Evolutionary conservation across 2,113 vertebrate genomes (phyloP).

Genomic region (Sinosuthora webbiana): DNA sequence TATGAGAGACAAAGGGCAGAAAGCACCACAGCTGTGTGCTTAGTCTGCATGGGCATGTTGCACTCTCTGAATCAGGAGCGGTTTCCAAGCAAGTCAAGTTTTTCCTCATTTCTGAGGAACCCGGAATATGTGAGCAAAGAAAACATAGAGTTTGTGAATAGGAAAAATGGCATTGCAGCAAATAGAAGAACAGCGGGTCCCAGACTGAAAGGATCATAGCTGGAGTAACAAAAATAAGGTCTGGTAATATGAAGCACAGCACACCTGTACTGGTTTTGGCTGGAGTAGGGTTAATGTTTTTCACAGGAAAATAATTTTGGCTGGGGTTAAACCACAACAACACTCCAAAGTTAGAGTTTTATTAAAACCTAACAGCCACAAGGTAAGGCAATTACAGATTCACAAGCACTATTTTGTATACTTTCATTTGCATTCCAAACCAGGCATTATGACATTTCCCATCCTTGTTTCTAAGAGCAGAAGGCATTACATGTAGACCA

Average conservation of each 20-base stretch:
- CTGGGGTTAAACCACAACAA: neutral
- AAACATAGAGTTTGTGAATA: neutral
- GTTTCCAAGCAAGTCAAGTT: neutral
- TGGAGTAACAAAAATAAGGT: neutral
- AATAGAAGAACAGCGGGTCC: neutral
- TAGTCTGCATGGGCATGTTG: neutral
- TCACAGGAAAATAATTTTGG: neutral
- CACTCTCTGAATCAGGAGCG: neutral
- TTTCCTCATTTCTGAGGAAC: neutral
- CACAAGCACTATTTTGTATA: neutral
- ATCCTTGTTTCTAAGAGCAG: neutral
- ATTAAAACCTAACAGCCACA: neutral
- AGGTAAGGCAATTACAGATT: neutral
- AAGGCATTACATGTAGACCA: neutral
- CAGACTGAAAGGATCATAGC: neutral
- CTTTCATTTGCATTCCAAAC: neutral
- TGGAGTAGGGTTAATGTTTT: neutral
- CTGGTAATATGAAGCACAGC: neutral
- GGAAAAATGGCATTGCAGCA: neutral
- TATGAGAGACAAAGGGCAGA: rapidly evolving
- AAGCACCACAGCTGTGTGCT: neutral
- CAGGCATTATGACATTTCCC: neutral
- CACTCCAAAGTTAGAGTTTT: neutral
- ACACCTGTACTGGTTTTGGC: neutral
- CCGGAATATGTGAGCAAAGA: neutral